A percentile compares a stretch with the other conserved stretches of the same genome.
Conservation (phyloP, 2,888 invertebrate species). For the Nesidiocoris tenuis region DNA sequence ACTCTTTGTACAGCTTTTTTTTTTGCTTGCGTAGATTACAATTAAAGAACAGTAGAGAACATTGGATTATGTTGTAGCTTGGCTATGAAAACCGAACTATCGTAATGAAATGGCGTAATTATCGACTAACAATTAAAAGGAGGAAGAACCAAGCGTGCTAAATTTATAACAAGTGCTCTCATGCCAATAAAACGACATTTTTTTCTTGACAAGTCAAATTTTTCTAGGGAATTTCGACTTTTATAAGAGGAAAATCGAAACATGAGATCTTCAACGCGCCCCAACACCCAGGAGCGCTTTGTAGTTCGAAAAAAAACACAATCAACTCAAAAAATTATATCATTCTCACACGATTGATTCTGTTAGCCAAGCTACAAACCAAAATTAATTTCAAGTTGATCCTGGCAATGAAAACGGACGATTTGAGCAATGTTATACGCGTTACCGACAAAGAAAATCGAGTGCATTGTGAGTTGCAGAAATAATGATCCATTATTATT, state of each 20-base stretch:
- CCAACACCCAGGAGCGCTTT: not conserved
- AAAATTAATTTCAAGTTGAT: not conserved
- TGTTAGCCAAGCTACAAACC: not conserved
- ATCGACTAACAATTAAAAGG: slow-evolving; percentile 10
- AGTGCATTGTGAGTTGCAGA: too few species aligned
- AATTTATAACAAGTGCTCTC: slow-evolving; percentile 36
- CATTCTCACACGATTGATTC: not conserved
- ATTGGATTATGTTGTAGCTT: slow-evolving; percentile 46
- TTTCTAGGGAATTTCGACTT: too few species aligned
- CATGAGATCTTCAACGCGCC: not conserved
- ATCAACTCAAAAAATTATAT: not conserved
- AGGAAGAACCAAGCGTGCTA: slow-evolving; percentile 27
- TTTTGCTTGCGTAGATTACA: slow-evolving; percentile 36
- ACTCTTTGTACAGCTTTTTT: slow-evolving; percentile 46
- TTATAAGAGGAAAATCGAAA: too few species aligned
- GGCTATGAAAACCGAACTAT: slow-evolving; percentile 34
- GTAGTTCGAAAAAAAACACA: not conserved
- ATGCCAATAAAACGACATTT: not conserved
- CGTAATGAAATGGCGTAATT: not conserved
- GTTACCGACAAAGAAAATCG: not conserved
- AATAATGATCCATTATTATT: too few species aligned
- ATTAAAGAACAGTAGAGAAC: slow-evolving; percentile 40
- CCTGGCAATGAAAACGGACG: not conserved
- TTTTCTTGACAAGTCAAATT: not conserved
- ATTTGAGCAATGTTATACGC: not conserved